Evolutionary conservation across 2,113 vertebrate species (phyloP).

Genomic region (Laticauda colubrina): DNA sequence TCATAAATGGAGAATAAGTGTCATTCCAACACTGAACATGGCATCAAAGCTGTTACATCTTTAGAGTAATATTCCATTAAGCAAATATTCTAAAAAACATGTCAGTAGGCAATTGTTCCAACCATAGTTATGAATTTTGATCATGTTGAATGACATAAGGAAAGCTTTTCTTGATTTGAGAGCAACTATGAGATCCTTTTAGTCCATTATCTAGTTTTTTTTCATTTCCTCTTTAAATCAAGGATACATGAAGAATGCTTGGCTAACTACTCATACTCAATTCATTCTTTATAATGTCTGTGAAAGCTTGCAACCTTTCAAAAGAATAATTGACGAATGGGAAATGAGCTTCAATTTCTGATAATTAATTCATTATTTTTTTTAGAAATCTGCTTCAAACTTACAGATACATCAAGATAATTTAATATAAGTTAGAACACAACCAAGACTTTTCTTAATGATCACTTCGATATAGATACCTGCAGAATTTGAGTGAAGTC

Average conservation of each 20-base stretch:
- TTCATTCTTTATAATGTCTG: not conserved
- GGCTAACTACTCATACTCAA: not conserved
- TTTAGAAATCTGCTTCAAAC: not conserved
- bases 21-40: not conserved
- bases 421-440: not conserved
- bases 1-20: not conserved
- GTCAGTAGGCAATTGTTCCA: not conserved
- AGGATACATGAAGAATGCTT: not conserved
- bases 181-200: not conserved
- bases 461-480: not conserved
- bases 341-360: not conserved
- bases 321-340: not conserved
- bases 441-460: not conserved
- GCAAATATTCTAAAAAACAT: not conserved
- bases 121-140: slow-evolving; percentile 11
- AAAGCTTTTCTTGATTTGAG: not conserved
- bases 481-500: not conserved
- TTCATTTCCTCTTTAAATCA: not conserved
- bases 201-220: not conserved
- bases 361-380: not conserved
- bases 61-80: not conserved
- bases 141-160: not conserved
- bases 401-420: not conserved
- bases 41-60: slow-evolving; percentile 37
- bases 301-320: not conserved